Evolutionary conservation across 1,140 invertebrate genomes (phyloP), one percentile per base, ranked within the genome.

Genomic region (Agrypnia vestita): DNA sequence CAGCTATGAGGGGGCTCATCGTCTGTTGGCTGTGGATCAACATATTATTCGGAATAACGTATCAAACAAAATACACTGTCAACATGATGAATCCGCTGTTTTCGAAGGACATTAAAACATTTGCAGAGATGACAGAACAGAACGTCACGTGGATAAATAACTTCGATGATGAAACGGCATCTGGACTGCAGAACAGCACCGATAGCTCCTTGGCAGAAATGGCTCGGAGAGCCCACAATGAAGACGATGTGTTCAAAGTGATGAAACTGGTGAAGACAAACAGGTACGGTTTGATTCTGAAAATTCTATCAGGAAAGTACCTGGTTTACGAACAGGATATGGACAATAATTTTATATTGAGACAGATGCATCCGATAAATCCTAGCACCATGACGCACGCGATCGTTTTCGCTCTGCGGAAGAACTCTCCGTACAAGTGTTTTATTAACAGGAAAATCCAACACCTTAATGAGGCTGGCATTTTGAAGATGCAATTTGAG

Each of bases 391-490:
- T 67, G 49, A 77, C 13, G 64, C 61, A 77, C 49, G 44, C 59
- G 3, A 47, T 77, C 4, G 61, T 77, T 35, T 67, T 77, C 25
- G 62, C 15, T 15, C 10, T 53, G 19, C 47, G 75, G 12, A 62
- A 62, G 15, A 77, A 77, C 35, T 77, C 75, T 9, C 75, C 59
- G 3, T 77, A 77, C 61, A 35, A 64, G 46, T 77, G 75, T 64
- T 77, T 77, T 51, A 53, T 77, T 15, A 53, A 67, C 49, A 43
- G 46, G 17, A 77, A 77, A 51, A 77, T 77, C 47, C 59, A 67
- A 25, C 11, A 35, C 6, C 35, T 77, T 9, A 76, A 64, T 46
- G 75, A 77, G 51, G 61, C 75, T 25, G 75, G 71, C 25, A 74
- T 74, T 56, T 17, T 74, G 21, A 55, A 44, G 35, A 43, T 55